Base-by-base conservation (phyloP, 1,140 invertebrate species). In the Drosophila kikkawai region DNA sequence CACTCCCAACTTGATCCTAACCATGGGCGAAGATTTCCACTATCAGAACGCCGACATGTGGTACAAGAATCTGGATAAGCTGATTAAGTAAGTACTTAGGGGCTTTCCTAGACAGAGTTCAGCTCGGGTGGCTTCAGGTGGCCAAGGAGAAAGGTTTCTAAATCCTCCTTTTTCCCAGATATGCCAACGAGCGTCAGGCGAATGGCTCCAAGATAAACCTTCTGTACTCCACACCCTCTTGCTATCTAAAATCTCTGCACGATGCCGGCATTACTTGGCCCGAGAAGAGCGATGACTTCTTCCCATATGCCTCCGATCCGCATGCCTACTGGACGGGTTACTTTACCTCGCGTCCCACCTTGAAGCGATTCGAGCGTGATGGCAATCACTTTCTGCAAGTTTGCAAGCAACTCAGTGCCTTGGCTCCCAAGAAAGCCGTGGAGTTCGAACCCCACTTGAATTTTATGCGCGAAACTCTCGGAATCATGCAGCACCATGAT, bases 281-380 rank as follows among this genome's bases (percentile, higher is more conserved):
- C 0, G 95, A 94, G 0, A 98, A 98, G 85, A 93, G 93, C 15
- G 96, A 97, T 74, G 97, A 98, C 81, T 99, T 99, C 94, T 98
- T 98, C 82, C 98, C 98, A 0, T 99, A 99, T 93, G 96, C 97
- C 1, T 96, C 96, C 75, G 95, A 96, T 85, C 94, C 95, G 6
- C 96, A 98, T 82, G 94, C 95, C 0, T 99, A 96, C 91, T 99
- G 98, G 98, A 98, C 97, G 0, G 99, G 99, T 0, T 99, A 98
- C 92, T 99, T 97, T 90, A 97, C 97, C 0, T 99, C 98, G 0
- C 94, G 97, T 57, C 96, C 97, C 5, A 96, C 97, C 0, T 93
- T 97, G 1, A 99, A 99, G 87, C 95, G 95, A 44, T 97, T 94
- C 90, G 97, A 97, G 82, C 93, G 98, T 59, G 92, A 95, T 73